Evolutionary conservation across 1,140 invertebrate genomes (phyloP).

Genomic region (Telenomus remus): DNA sequence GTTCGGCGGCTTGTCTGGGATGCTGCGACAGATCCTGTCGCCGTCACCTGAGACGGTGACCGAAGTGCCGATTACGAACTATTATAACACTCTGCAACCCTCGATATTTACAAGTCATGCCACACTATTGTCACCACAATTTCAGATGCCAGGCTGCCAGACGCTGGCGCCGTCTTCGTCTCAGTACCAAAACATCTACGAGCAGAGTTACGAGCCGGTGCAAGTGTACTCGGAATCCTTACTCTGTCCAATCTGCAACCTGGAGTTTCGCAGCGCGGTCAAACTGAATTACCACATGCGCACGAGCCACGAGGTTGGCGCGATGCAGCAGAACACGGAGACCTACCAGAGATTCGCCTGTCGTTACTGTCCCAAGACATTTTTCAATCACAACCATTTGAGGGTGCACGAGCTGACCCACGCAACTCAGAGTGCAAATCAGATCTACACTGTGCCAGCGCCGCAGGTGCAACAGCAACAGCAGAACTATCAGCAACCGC

Average conservation of each 20-base stretch:
- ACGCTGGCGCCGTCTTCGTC: background rate
- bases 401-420: constrained; percentile 69
- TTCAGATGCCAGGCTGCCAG: constrained; percentile 59
- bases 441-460: background rate
- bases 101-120: constrained; percentile 66
- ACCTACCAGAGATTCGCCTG: constrained; percentile 64
- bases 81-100: constrained; percentile 66
- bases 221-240: constrained; percentile 67
- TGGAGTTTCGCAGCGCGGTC: constrained; percentile 67
- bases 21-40: constrained; percentile 73
- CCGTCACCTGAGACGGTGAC: constrained; percentile 69
- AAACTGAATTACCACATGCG: constrained; percentile 72
- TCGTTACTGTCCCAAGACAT: constrained; percentile 64
- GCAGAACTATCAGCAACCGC: constrained; percentile 56
- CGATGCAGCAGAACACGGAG: constrained; percentile 50
- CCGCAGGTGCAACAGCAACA: constrained; percentile 11
- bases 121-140: constrained; percentile 63
- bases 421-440: constrained; percentile 13
- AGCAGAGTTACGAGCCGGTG: constrained; percentile 64
- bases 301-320: constrained; percentile 66
- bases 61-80: constrained; percentile 60
- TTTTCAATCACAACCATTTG: constrained; percentile 66
- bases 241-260: constrained; percentile 68
- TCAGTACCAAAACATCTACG: constrained; percentile 49
- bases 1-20: constrained; percentile 73